Percentiles rank a stretch among this genome's conserved stretches.
phyloP scores from a whole-genome alignment of 2,797 vertebrate species.

The Cirrhinus molitorella region DNA sequence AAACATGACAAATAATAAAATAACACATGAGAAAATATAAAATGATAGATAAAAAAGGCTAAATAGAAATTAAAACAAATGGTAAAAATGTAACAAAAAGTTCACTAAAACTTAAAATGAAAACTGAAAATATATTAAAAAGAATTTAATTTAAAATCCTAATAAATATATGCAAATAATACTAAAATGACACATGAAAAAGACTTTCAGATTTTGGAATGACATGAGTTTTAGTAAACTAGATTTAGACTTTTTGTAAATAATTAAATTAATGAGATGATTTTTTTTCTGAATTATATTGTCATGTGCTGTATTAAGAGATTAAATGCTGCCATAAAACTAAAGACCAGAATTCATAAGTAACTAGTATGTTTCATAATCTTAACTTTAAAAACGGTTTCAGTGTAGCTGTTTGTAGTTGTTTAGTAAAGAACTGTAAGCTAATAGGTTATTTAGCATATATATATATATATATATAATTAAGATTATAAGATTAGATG shows the following conservation, averaged over 20 bases:
- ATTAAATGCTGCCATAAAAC: neutral
- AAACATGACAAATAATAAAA: no score
- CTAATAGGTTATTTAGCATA: conserved; percentile 1
- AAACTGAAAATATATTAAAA: neutral
- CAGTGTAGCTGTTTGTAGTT: neutral
- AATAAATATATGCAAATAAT: neutral
- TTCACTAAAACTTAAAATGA: neutral
- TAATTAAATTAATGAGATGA: neutral
- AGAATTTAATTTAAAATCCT: neutral
- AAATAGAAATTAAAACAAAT: neutral
- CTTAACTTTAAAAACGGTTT: neutral
- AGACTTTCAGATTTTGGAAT: neutral
- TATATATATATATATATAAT: no score
- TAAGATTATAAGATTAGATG: no score
- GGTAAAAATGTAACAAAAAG: neutral
- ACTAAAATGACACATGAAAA: neutral
- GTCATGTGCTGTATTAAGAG: neutral
- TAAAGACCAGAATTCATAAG: neutral
- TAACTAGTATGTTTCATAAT: neutral
- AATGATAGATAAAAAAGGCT: no score
- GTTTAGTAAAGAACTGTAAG: neutral
- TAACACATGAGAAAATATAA: no score
- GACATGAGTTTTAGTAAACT: neutral
- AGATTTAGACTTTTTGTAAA: neutral
- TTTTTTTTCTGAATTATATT: neutral